Evolutionary conservation across 1,140 invertebrate species (phyloP).

Genomic region (Arion vulgaris): DNA sequence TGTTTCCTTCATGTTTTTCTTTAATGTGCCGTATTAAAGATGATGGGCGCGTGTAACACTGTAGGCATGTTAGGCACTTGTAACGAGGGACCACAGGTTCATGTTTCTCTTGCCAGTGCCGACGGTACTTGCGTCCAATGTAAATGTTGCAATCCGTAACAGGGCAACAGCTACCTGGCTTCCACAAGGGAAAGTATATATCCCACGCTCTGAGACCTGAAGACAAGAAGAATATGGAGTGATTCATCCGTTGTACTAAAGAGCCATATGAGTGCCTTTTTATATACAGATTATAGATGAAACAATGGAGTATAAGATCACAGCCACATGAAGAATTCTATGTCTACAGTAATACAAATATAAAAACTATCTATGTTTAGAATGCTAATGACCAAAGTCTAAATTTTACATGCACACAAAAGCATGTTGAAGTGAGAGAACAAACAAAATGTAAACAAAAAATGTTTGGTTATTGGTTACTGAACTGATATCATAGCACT

Average conservation of each 20-base stretch:
- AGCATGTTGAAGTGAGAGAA: neutral
- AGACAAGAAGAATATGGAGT: constrained; percentile 29
- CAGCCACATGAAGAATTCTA: neutral
- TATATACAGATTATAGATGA: neutral
- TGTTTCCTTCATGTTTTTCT: constrained; percentile 17
- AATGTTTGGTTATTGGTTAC: too few relatives aligned
- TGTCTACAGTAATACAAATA: neutral
- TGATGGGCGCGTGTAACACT: constrained; percentile 4
- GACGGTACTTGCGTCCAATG: constrained; percentile 25
- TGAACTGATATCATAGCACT: too few relatives aligned
- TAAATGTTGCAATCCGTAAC: constrained; percentile 16
- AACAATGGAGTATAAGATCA: neutral
- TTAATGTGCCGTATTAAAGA: constrained; percentile 18
- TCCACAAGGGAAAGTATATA: neutral
- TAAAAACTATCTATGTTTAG: neutral
- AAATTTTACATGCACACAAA: neutral
- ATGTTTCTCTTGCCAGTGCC: constrained; percentile 36
- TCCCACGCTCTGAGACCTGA: constrained; percentile 9
- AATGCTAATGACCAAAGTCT: too few relatives aligned
- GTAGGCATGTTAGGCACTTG: constrained; percentile 2
- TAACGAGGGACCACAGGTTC: neutral
- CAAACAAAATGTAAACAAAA: neutral
- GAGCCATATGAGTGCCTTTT: neutral
- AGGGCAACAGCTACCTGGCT: constrained; percentile 14
- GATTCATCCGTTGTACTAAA: constrained; percentile 5